phyloP scores from a whole-genome alignment of 2,113 vertebrate species.

The Pelodiscus sinensis region DNA sequence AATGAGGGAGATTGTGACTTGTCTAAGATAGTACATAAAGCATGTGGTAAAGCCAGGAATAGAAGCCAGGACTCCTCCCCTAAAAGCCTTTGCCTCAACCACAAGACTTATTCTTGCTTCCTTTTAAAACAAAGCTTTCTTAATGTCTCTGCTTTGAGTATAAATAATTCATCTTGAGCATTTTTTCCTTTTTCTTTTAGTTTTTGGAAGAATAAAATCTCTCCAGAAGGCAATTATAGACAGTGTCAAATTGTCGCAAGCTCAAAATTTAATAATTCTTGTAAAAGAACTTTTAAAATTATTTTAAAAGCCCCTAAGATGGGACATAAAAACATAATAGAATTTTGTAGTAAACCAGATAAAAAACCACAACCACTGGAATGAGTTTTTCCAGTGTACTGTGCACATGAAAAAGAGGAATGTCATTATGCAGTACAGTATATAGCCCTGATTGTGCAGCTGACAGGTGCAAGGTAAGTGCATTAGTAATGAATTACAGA shows the following conservation, averaged over 20 bases:
- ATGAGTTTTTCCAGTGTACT: neutral
- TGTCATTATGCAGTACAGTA: neutral
- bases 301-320: neutral
- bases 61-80: neutral
- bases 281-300: neutral
- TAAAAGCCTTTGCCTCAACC: neutral
- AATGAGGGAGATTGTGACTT: neutral
- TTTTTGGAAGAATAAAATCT: neutral
- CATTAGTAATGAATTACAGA: neutral
- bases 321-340: neutral
- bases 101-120: neutral
- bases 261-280: neutral
- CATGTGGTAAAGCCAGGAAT: accelerated
- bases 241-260: neutral
- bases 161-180: neutral
- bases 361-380: neutral
- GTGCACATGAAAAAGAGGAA: neutral
- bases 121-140: neutral
- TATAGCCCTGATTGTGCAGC: neutral
- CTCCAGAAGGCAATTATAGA: neutral
- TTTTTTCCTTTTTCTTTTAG: neutral
- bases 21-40: neutral
- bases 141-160: neutral
- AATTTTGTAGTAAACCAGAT: conserved; percentile 1
- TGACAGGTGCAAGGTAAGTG: neutral